Evolutionary conservation across 2,888 invertebrate genomes (phyloP), one percentile per base, ranked within the genome.

Genomic region (Catocala sponsa): DNA sequence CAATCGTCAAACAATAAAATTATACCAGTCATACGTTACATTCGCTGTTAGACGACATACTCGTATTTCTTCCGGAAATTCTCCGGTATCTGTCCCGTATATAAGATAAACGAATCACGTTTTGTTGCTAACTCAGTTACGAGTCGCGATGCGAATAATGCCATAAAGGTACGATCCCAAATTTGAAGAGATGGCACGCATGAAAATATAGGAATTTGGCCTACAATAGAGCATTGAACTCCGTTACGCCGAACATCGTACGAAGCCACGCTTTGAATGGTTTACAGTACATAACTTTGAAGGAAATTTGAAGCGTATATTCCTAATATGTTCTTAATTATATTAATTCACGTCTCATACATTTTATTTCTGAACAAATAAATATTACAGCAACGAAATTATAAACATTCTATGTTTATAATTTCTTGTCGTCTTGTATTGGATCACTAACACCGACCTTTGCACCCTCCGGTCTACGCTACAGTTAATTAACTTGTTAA

Each of bases 401-500:
- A 25, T 25, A 25, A 25, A 2, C 25, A 25, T 25, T 1, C 1
- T 2, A 15, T 15, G 15, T 15, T 15, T 15, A 2, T 15, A 15
- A 15, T 15, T 15, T 15, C 15, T 15, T 15, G 0, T 0, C 35
- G 35, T 38, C 35, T 38, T 38, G 9, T 38, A 38, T 38, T 7
- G 7, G 7, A 6, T 9, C 35, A 44, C 44, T 44, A 44, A 12
- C 13, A 13, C 6, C 25, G 25, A 25, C 47, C 47, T 25, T 32
- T 47, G 11, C 25, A 9, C 13, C 25, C 47, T 5, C 13, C 47
- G 0, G 32, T 12, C 41, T 6, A 13, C 47, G 46, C 35, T 38
- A 38, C 35, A 70, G 75, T 79, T 82, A 78, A 83, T 83, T 82
- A 81, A 77, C 75, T 74, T 66, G 59, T 73, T 85, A 85, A 86